Evolutionary conservation across 2,888 invertebrate genomes (phyloP).

Genomic region (Alcis repandata): DNA sequence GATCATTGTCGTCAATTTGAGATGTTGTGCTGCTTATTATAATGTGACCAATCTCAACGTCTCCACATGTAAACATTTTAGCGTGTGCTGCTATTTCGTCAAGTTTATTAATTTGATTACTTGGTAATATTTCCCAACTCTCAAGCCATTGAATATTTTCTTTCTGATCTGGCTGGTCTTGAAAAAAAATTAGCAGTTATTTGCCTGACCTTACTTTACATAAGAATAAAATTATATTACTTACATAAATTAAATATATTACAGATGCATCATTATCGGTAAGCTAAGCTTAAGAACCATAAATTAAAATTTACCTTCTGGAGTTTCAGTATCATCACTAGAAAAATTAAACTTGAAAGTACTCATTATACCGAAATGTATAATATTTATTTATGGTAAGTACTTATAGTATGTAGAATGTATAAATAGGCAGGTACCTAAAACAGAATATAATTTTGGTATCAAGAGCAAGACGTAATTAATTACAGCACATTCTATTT

Average conservation of each 20-base stretch:
- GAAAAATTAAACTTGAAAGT: slow-evolving; percentile 73
- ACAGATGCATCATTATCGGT: too few species aligned
- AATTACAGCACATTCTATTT: background rate
- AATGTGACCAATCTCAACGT: slow-evolving; percentile 82
- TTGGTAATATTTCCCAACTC: slow-evolving; percentile 68
- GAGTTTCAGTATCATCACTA: slow-evolving; percentile 45
- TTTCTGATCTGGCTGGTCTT: slow-evolving; percentile 28
- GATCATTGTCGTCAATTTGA: slow-evolving; percentile 61
- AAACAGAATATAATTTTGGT: background rate
- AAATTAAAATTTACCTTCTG: slow-evolving; percentile 42
- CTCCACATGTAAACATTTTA: slow-evolving; percentile 76
- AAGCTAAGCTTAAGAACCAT: background rate
- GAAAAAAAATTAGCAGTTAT: background rate
- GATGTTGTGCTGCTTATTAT: slow-evolving; percentile 70
- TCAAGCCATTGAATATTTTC: slow-evolving; percentile 65
- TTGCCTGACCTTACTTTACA: background rate
- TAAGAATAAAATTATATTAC: too few species aligned
- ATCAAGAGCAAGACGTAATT: background rate
- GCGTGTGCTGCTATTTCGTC: slow-evolving; percentile 68
- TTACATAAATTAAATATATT: too few species aligned
- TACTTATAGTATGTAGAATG: background rate
- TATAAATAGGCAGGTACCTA: background rate
- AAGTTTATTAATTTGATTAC: slow-evolving; percentile 61
- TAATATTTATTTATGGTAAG: background rate
- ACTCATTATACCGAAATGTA: slow-evolving; percentile 46